Evolutionary conservation across 2,797 vertebrate genomes (phyloP).

Genomic region (Galagoides demidoff): DNA sequence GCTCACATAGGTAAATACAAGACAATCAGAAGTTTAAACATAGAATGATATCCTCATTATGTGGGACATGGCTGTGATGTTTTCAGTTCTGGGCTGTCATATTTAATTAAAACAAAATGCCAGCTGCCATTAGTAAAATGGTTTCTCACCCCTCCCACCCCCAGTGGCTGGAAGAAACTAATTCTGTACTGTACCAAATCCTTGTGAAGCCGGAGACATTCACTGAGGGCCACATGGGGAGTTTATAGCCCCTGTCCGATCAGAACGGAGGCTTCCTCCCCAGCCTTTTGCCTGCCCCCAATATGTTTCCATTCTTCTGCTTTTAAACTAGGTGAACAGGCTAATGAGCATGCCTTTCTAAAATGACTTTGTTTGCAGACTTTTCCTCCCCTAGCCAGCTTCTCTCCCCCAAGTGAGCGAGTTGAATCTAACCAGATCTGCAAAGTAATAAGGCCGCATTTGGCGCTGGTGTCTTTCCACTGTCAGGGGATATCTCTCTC

Average conservation of each 20-base stretch:
- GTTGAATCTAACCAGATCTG: background rate
- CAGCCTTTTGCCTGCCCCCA: background rate
- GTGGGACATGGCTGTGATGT: background rate
- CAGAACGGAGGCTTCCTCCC: background rate
- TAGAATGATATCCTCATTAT: accelerated
- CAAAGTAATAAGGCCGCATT: background rate
- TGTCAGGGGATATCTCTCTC: background rate
- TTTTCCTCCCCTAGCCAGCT: background rate
- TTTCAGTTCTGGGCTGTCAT: background rate
- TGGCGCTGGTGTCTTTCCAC: background rate
- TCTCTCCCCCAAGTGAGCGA: background rate
- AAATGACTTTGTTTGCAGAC: background rate
- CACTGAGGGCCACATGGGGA: accelerated
- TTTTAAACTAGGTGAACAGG: background rate
- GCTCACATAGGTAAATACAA: background rate
- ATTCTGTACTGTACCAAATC: background rate
- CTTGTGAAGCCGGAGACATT: background rate
- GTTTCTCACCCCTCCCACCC: background rate
- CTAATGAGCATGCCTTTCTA: background rate
- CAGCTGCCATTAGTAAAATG: background rate
- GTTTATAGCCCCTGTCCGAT: background rate
- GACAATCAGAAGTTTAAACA: background rate
- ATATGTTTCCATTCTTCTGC: no score
- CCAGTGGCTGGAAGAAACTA: background rate
- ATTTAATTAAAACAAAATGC: background rate